These are phyloP conservation scores for Cossypha polioptera DNA, from an alignment of 2,797 vertebrate genomes.

Conservation along the genomic window DNA sequence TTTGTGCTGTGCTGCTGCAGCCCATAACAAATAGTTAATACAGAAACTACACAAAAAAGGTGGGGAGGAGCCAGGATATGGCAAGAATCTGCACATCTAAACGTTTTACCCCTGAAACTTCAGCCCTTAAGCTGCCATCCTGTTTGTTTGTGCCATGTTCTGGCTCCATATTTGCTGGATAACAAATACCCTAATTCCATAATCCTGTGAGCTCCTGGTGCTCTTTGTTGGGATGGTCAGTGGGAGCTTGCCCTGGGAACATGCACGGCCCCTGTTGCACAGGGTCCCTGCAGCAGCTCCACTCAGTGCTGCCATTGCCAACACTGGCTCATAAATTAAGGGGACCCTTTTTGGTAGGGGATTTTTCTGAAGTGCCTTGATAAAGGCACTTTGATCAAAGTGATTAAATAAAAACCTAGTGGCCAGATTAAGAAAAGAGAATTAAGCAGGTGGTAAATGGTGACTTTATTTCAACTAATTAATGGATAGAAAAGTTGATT, in stretches of 20 bases:
- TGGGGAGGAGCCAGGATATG: background rate
- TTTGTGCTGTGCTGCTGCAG: background rate
- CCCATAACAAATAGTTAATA: background rate
- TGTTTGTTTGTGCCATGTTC: background rate
- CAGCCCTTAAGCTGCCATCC: background rate
- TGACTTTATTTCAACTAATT: background rate
- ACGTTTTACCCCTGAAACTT: background rate
- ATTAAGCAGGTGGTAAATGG: background rate
- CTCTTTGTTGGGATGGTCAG: background rate
- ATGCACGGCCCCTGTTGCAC: background rate
- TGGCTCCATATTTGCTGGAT: background rate
- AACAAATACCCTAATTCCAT: background rate
- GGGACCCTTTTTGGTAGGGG: background rate
- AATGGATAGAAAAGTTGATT: background rate
- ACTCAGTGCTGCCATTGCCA: background rate
- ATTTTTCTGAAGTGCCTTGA: background rate
- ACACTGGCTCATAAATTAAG: background rate
- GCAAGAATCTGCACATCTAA: background rate
- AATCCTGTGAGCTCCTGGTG: fast-evolving
- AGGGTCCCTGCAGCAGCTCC: background rate
- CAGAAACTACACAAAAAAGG: background rate
- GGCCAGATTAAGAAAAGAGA: background rate
- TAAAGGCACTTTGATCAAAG: background rate
- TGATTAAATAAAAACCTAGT: background rate
- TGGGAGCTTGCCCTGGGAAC: background rate